Base-by-base conservation (phyloP, 2,888 invertebrate genomes). In the Harpagoxenus sublaevis region DNA sequence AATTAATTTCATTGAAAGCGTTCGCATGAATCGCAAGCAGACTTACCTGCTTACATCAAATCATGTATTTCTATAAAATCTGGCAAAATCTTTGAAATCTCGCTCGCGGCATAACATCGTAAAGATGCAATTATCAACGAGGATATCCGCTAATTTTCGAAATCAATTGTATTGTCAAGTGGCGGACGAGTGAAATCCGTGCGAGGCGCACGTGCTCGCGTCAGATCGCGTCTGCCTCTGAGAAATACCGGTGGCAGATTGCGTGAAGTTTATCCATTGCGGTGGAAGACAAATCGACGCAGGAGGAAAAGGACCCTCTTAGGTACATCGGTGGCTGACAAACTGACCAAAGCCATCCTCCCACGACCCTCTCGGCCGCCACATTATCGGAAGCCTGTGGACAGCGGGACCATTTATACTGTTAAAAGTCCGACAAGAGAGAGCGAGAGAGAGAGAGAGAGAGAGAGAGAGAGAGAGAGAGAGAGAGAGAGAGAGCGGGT, bases 381-480 rank as follows among this genome's bases (percentile, higher is more conserved):
- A 92, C 93, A 94, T 94, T 94, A 94, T 94, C 94, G 93, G 93
- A 93, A 93, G 92, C 90, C 92, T 93, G 93, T 90, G 93, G 93
- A 94, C 93, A 93, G 92, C 90, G 78, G 89, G 89, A 88, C 94
- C 94, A 94, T 94, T 94, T 94, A 90, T 94, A 93, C 91, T 91
- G 90, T 89, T 89, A 90, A 90, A 81, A 85, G 68, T 81, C 70
- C 84, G 71, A 82, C 84, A 85, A 62, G 62, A 23, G 62, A 23
- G 23, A 55, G 1, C 10, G 8, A 78, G 65, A 8, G 45, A 15
- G 3, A 12, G 1, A 31, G 3, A 78, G 65, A 8, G 23, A 15
- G 23, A 15, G 28, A 23, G 2, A 35, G 4, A 23, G 23, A 55
- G 1, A n/a, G 8, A 78, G 65, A 8, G 45, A 15, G 3, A 12